These are phyloP conservation scores for Lissonota sp. DNA, from an alignment of 2,888 invertebrate genomes.

Conservation along the genomic window DNA sequence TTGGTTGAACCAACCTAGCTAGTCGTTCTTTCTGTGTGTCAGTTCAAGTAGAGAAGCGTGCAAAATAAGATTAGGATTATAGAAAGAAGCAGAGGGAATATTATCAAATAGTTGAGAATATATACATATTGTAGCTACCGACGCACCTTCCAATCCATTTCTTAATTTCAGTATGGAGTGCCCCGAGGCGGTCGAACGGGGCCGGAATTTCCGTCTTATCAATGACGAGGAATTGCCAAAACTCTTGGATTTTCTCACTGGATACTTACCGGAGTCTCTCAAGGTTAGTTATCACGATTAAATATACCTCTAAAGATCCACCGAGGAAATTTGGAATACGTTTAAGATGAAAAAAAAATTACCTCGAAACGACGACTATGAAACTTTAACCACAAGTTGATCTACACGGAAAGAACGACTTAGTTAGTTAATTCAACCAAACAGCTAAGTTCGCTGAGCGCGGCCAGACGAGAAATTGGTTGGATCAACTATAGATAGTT, in stretches of 20 bases:
- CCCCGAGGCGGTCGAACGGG: slow-evolving; percentile 80
- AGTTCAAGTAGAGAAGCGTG: background rate
- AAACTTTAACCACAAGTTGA: no score
- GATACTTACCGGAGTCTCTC: slow-evolving; percentile 93
- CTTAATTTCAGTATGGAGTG: slow-evolving; percentile 79
- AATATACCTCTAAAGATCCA: no score
- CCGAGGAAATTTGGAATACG: no score
- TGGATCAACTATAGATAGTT: no score
- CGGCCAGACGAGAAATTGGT: no score
- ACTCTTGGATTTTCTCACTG: slow-evolving; percentile 91
- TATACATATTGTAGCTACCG: background rate
- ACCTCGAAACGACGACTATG: background rate
- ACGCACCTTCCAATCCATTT: background rate
- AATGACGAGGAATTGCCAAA: slow-evolving; percentile 93
- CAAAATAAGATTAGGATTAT: background rate
- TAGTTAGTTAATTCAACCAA: no score
- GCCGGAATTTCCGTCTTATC: slow-evolving; percentile 93
- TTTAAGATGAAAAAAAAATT: background rate
- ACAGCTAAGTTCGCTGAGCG: no score
- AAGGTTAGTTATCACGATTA: slow-evolving; percentile 87
- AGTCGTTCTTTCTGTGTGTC: no score
- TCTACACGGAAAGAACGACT: no score
- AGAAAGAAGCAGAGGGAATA: slow-evolving; percentile 1
- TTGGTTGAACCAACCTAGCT: no score
- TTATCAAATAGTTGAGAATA: background rate